Conservation (phyloP, 92 coral and sea anemone species). For the Siderastrea siderea region DNA sequence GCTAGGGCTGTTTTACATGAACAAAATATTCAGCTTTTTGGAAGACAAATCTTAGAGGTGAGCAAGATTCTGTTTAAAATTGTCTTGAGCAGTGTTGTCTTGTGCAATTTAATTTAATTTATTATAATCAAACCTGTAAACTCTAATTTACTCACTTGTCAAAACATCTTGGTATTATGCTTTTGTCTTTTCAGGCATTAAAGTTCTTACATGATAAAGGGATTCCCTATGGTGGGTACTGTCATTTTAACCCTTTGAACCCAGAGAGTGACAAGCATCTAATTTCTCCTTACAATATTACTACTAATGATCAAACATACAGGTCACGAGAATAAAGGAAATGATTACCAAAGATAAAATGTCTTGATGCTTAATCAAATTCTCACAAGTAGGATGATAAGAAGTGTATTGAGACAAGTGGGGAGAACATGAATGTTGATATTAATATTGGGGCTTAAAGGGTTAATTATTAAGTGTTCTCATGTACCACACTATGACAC, state of each 20-base stretch:
- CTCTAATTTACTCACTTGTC: background rate
- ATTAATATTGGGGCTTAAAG: no score
- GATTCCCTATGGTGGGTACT: slow-evolving; percentile 90
- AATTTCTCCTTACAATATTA: no score
- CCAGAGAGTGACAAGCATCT: background rate
- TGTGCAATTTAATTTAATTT: background rate
- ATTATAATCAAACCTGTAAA: no score
- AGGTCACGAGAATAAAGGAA: background rate
- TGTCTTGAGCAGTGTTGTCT: background rate
- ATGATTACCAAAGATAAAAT: no score
- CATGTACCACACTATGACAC: no score
- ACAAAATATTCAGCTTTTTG: slow-evolving; percentile 90
- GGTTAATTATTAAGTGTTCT: no score
- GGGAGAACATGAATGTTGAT: no score
- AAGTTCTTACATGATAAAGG: slow-evolving; percentile 97
- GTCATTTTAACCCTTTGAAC: background rate
- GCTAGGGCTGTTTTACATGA: slow-evolving; percentile 75
- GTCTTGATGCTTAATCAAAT: no score
- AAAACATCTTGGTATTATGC: background rate
- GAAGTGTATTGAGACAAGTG: no score
- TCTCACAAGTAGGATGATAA: no score
- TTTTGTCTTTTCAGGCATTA: slow-evolving; percentile 73
- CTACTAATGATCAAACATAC: background rate
- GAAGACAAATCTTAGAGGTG: slow-evolving; percentile 98
- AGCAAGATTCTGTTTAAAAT: background rate